phyloP scores from a whole-genome alignment of 2,113 vertebrate species.

The Megalops atlanticus region DNA sequence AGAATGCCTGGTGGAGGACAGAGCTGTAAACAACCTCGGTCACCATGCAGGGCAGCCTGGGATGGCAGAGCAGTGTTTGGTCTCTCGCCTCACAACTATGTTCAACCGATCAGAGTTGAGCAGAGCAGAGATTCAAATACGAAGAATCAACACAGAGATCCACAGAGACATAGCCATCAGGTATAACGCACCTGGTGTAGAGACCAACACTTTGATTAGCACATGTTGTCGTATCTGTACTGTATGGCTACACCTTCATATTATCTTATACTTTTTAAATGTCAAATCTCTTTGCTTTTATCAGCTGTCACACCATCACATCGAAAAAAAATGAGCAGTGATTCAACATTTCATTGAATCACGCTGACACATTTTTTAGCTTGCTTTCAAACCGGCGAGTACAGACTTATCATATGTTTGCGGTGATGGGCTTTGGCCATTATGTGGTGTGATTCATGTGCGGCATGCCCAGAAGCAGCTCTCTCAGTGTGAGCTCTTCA shows the following conservation, averaged over 20 bases:
- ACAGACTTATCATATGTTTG: neutral
- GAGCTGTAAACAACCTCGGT: neutral
- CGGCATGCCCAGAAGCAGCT: constrained; percentile 51
- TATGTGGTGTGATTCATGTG: constrained; percentile 40
- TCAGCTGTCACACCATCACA: neutral
- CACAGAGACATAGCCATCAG: neutral
- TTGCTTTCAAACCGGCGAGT: neutral
- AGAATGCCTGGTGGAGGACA: neutral
- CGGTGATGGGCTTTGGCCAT: constrained; percentile 32
- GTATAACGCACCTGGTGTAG: no score
- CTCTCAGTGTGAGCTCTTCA: constrained; percentile 41
- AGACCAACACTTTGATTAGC: neutral
- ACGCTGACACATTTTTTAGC: neutral
- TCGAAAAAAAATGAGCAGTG: neutral
- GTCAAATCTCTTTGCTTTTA: neutral
- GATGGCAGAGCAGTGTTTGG: neutral
- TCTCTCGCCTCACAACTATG: neutral
- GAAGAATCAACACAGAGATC: neutral
- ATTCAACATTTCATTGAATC: neutral
- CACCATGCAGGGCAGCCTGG: neutral
- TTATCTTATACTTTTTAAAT: no score
- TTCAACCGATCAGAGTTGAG: neutral
- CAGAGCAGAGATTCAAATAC: neutral
- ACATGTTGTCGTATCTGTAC: neutral
- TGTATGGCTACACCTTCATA: neutral